phyloP scores from a whole-genome alignment of 2,797 vertebrate species.

The Geotrypetes seraphini region DNA sequence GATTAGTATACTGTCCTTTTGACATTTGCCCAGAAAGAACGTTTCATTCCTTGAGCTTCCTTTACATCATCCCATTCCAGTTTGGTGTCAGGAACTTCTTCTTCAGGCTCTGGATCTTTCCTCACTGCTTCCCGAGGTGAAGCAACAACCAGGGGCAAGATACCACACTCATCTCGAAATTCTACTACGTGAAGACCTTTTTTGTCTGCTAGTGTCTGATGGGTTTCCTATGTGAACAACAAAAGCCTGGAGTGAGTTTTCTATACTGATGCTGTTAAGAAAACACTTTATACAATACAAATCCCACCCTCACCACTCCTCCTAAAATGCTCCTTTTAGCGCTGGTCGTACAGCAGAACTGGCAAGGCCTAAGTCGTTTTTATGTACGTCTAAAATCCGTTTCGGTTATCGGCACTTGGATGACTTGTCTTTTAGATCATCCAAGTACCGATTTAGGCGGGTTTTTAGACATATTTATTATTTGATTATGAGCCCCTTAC shows the following conservation, averaged over 20 bases:
- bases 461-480: too few species aligned
- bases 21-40: conserved; percentile 63
- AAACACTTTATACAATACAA: too few species aligned
- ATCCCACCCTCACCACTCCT: too few species aligned
- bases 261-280: too few species aligned
- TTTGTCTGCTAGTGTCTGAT: conserved; percentile 69
- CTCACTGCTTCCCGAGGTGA: conserved; percentile 44
- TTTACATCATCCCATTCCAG: conserved; percentile 78
- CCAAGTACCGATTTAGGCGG: too few species aligned
- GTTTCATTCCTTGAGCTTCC: conserved; percentile 61
- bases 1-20: conserved; percentile 64
- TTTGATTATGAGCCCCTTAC: too few species aligned
- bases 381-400: too few species aligned
- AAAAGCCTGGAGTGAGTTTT: not conserved
- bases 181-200: conserved; percentile 83
- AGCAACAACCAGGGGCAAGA: conserved; percentile 71
- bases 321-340: too few species aligned
- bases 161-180: conserved; percentile 68
- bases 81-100: conserved; percentile 60
- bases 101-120: conserved; percentile 51
- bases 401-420: too few species aligned
- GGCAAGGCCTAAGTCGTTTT: too few species aligned
- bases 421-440: too few species aligned
- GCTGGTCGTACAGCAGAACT: too few species aligned
- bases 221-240: conserved; percentile 62